A percentile compares a stretch with the other conserved stretches of the same genome.
Conservation (phyloP, 1,140 invertebrate genomes). For the Drosophila kohkoa region DNA sequence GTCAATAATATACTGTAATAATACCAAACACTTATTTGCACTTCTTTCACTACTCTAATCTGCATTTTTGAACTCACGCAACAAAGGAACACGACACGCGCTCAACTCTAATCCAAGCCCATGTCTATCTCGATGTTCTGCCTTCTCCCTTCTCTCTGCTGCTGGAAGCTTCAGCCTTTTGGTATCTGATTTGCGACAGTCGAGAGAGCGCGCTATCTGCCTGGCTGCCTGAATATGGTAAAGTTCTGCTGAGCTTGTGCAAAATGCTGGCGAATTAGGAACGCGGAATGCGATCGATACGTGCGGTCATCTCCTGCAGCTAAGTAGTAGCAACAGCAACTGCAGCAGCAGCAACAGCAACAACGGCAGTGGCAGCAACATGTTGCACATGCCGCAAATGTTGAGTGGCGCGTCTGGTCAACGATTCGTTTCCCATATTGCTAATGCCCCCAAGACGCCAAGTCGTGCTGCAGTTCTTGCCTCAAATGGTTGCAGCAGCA, state of each 20-base stretch:
- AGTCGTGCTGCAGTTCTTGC: conserved; percentile 54
- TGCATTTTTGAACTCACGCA: not conserved
- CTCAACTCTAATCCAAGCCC: conserved; percentile 6
- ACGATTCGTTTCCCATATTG: conserved; percentile 84
- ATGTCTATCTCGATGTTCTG: conserved; percentile 1
- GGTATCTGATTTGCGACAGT: conserved; percentile 82
- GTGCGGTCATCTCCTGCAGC: conserved; percentile 65
- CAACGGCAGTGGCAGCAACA: conserved; percentile 56
- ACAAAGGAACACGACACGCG: conserved; percentile 1
- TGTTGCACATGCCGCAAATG: conserved; percentile 79
- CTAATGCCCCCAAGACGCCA: conserved; percentile 62
- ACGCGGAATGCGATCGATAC: conserved; percentile 83
- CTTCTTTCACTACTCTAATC: not conserved
- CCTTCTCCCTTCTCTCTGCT: not conserved
- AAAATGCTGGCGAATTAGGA: conserved; percentile 82
- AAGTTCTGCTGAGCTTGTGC: conserved; percentile 57
- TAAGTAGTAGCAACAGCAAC: conserved; percentile 53
- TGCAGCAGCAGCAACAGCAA: not conserved
- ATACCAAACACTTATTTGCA: not conserved
- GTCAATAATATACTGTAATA: too few relatives aligned
- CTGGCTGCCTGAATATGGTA: conserved; percentile 70
- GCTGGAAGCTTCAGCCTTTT: conserved; percentile 11
- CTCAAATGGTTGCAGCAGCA: conserved; percentile 60
- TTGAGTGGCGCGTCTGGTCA: conserved; percentile 66
- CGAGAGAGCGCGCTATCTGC: conserved; percentile 55